Base-by-base conservation (phyloP, 2,888 invertebrate genomes). In the Epinotia bilunana region DNA sequence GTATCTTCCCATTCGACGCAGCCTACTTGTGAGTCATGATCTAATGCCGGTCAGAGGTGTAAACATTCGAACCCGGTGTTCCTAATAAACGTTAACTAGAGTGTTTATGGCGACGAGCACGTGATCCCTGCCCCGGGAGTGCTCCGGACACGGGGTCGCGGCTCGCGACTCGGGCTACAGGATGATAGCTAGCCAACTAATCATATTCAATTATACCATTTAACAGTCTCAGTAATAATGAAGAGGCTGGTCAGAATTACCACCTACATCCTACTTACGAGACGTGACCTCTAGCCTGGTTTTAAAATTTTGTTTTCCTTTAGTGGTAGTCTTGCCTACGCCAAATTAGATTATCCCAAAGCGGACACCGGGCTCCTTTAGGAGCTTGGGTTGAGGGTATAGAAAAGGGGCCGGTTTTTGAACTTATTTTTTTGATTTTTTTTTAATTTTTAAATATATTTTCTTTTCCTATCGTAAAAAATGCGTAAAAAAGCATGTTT, bases 101-200 rank as follows among this genome's bases (percentile, higher is more conserved):
- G 86, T 91, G 87, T 89, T 89, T 87, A 83, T 84, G 83, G 85
- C 84, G 89, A 91, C 88, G 87, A 87, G 82, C 90, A 86, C 83
- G 78, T 87, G 88, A 86, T 84, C 88, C 80, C 77, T 83, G 86
- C 80, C 84, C 82, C 79, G 78, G 11, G 6, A 49, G 6, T 57
- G 39, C 68, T 77, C 81, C 83, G 86, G 86, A 85, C 85, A 80
- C 83, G 84, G 83, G 89, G 87, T 88, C 89, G 82, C 74, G 63
- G 49, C 74, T 74, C 76, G 75, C 74, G 63, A 53, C 74, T 74
- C 76, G 75, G 13, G 20, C 28, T 20, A 53, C 53, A 49, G 62
- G 63, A 55, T 39, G 55, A 61, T 62, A 62, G 53, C 53, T 71
- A 33, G 55, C 63, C 62, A 72, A 63, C 63, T 55, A 72, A 72